A percentile compares a stretch with the other conserved stretches of the same genome.
Conservation (phyloP, 2,797 vertebrate genomes). For the Ibycter americanus region DNA sequence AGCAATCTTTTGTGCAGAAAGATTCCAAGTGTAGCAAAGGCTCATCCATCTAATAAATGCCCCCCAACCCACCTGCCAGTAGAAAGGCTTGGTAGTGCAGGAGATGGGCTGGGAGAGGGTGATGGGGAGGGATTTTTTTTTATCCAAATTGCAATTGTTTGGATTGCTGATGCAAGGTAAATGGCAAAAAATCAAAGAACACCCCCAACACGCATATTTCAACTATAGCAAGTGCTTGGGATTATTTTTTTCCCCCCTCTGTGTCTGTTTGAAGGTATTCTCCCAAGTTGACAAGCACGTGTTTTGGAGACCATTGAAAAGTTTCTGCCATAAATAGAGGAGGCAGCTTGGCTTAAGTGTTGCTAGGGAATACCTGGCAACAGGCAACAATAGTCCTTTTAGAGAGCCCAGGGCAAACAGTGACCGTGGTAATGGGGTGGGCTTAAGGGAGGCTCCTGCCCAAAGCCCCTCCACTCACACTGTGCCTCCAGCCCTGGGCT, state of each 20-base stretch:
- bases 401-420: conserved; percentile 84
- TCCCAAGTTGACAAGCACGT: conserved; percentile 82
- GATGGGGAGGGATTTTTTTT: not conserved
- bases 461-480: conserved; percentile 76
- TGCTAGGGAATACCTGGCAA: conserved; percentile 87
- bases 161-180: conserved; percentile 67
- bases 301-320: conserved; percentile 85
- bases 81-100: not conserved
- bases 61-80: conserved; percentile 11
- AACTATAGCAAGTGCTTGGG: conserved; percentile 68
- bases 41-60: not conserved
- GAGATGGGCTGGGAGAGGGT: not conserved
- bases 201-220: conserved; percentile 73
- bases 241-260: conserved; percentile 70
- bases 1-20: conserved; percentile 28
- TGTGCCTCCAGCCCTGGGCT: conserved; percentile 78
- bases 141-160: conserved; percentile 66
- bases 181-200: conserved; percentile 68
- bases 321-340: conserved; percentile 82
- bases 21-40: not conserved
- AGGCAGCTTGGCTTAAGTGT: conserved; percentile 83
- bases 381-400: conserved; percentile 83
- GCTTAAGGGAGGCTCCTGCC: conserved; percentile 81
- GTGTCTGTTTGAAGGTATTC: conserved; percentile 80
- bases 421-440: conserved; percentile 85